Base-by-base conservation (phyloP, 1,140 invertebrate genomes). In the Rhynchophorus ferrugineus region DNA sequence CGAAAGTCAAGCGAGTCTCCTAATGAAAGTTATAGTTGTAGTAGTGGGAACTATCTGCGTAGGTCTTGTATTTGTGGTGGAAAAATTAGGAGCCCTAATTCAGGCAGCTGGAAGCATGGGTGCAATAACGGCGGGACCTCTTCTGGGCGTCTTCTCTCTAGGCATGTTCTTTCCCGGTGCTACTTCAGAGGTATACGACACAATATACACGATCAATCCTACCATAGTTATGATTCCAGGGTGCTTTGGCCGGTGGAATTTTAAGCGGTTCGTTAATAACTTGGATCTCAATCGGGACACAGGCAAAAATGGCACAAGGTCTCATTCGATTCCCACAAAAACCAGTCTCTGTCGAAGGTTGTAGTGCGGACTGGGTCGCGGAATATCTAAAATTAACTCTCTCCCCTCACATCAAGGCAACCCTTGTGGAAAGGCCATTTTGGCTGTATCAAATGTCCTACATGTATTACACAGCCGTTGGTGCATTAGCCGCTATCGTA, bases 231-330 rank as follows among this genome's bases (percentile, higher is more conserved):
- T 18, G 3, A 18, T 58, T 53, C 20, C 45, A 92, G 87, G 89
- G 90, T 19, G 89, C 88, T 0, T 70, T 87, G 54, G 73, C 72
- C n/a, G 90, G 89, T 3, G 80, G 85, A 0, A 33, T 89, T 0
- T 64, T 73, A 6, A 82, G 86, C 37, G 73, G 91, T 1, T 63
- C 76, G 3, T 72, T 91, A 3, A 81, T 89, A 17, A 80, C 85
- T 2, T 92, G 87, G 87, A 84, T 93, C 20, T 90, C 87, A 0
- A 73, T 92, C n/a, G 88, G 89, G 2, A 84, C 86, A 0, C 87
- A 91, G 65, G 73, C 84, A 1, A 78, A 83, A 6, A 82, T 88
- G 62, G 76, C 82, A 5, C 72, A 71, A 2, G 81, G 81, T 0
- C 69, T 71, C 75, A 44, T 55, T 36, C 38, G 53, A 44, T 55